Percentiles rank a stretch among this genome's conserved stretches.
Evolutionary conservation across 2,888 invertebrate species (phyloP).

Genomic region (Carabus problematicus): DNA sequence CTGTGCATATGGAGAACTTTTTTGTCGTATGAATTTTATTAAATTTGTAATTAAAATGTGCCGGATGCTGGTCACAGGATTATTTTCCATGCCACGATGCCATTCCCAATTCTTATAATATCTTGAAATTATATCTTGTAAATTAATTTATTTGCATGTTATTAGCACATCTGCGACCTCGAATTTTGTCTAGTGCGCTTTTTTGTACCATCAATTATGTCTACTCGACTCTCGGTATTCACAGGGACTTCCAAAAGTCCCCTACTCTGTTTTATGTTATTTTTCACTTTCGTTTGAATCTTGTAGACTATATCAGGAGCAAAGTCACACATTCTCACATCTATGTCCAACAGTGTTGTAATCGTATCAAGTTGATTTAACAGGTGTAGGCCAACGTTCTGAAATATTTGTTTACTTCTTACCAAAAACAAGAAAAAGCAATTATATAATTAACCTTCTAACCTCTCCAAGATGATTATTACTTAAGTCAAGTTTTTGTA

Average conservation of each 20-base stretch:
- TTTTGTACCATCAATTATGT: not conserved
- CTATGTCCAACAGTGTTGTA: constrained; percentile 49
- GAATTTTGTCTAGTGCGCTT: not conserved
- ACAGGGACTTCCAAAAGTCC: constrained; percentile 10
- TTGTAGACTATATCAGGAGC: constrained; percentile 47
- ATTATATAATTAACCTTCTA: constrained; percentile 43
- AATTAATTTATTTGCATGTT: constrained; percentile 3
- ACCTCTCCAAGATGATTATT: constrained; percentile 58
- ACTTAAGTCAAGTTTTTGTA: constrained; percentile 53
- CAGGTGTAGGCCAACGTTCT: constrained; percentile 50
- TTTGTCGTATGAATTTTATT: constrained; percentile 24
- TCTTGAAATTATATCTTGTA: not conserved
- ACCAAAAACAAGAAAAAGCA: constrained; percentile 9
- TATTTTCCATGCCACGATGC: not conserved
- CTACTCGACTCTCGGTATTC: not conserved
- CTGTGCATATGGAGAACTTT: not conserved
- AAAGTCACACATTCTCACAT: constrained; percentile 52
- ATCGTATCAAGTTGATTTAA: constrained; percentile 49
- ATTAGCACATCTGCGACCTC: not conserved
- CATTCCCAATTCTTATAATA: constrained; percentile 7
- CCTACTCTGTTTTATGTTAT: constrained; percentile 43
- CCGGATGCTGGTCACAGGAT: constrained; percentile 27
- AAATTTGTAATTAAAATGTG: constrained; percentile 28
- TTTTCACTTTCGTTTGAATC: constrained; percentile 48
- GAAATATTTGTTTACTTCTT: constrained; percentile 42